Conservation (phyloP, 2,888 invertebrate species). For the Epiblema foenella region DNA sequence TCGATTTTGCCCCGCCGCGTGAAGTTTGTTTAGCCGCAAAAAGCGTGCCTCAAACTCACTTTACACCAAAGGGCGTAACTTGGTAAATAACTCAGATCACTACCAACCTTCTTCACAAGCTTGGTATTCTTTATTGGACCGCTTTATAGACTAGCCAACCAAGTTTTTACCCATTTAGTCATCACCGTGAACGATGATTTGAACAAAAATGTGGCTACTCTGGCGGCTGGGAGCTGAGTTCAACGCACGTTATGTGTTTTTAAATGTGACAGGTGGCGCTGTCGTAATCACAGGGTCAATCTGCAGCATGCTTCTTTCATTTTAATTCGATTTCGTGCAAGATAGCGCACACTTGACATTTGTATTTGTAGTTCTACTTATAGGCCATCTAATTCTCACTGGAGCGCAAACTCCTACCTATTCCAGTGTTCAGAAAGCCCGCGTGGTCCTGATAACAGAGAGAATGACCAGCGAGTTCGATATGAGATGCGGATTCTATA, state of each 20-base stretch:
- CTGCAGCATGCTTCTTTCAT: neutral
- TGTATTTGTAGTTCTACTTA: too few species aligned
- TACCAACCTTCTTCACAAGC: constrained; percentile 2
- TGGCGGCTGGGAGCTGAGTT: constrained; percentile 2
- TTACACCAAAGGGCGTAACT: constrained; percentile 46
- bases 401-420: too few species aligned
- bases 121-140: constrained; percentile 59
- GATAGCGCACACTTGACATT: too few species aligned
- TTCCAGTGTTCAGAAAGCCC: too few species aligned
- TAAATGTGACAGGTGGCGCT: neutral
- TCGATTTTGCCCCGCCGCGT: constrained; percentile 79
- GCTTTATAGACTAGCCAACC: constrained; percentile 64
- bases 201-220: constrained; percentile 23
- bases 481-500: too few species aligned
- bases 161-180: constrained; percentile 53
- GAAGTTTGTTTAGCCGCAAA: constrained; percentile 80
- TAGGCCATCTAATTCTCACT: too few species aligned
- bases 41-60: constrained; percentile 62
- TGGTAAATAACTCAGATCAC: neutral
- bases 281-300: neutral
- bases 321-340: neutral
- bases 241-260: neutral
- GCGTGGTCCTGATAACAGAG: too few species aligned
- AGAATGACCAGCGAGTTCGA: too few species aligned
- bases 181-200: constrained; percentile 34